Evolutionary conservation across 2,888 invertebrate species (phyloP).

Genomic region (Anarsia innoxiella): DNA sequence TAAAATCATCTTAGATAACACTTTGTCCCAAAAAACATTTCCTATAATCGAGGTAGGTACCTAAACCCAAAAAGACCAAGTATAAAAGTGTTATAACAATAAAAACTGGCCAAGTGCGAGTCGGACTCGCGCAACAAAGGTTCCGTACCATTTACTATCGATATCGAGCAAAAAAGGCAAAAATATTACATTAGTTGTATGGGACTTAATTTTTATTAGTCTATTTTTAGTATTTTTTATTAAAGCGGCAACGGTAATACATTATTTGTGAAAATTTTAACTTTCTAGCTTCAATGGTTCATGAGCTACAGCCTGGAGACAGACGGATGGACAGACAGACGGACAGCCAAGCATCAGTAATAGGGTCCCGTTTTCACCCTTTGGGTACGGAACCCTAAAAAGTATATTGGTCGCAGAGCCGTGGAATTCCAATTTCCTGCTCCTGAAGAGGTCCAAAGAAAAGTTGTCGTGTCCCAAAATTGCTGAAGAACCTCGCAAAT

Average conservation of each 20-base stretch:
- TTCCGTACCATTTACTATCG: too few relatives aligned
- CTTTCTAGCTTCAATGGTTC: background rate
- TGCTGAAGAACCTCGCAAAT: background rate
- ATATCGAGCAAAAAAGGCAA: too few relatives aligned
- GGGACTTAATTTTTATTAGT: background rate
- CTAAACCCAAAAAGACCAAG: too few relatives aligned
- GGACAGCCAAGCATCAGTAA: background rate
- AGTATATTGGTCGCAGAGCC: background rate
- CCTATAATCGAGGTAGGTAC: too few relatives aligned
- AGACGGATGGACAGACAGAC: background rate
- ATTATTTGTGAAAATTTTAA: background rate
- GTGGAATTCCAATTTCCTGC: slow-evolving; percentile 6
- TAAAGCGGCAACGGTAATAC: background rate
- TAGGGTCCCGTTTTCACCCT: background rate
- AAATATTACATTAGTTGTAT: background rate
- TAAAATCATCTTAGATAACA: too few relatives aligned
- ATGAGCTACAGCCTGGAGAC: background rate
- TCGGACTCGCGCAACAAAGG: too few relatives aligned
- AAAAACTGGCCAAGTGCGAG: too few relatives aligned
- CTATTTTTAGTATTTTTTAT: background rate
- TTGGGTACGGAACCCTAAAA: background rate
- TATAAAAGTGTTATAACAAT: too few relatives aligned
- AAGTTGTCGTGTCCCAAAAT: background rate
- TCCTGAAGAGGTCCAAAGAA: background rate
- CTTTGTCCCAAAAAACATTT: too few relatives aligned